These are phyloP conservation scores for Otus scops DNA, from an alignment of 2,797 vertebrate genomes.

Conservation along the genomic window DNA sequence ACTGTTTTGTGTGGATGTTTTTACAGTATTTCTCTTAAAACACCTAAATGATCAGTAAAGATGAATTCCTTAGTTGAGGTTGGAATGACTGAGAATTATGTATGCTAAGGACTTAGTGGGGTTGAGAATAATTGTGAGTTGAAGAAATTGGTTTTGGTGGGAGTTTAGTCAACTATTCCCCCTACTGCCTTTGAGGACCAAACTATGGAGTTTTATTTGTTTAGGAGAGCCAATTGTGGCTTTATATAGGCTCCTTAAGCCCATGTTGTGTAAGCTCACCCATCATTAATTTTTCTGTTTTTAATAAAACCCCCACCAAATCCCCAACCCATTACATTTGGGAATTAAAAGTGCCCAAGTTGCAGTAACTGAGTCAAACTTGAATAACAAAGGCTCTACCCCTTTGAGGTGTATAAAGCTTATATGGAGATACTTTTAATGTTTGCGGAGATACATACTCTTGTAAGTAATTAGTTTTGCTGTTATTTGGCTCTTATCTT, in stretches of 20 bases:
- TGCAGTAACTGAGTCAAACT: background rate
- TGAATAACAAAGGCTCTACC: background rate
- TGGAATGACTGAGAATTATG: background rate
- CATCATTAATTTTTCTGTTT: background rate
- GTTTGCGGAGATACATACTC: background rate
- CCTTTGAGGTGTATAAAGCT: background rate
- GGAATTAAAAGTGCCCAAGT: background rate
- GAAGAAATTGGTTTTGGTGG: background rate
- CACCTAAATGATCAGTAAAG: background rate
- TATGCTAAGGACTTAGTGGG: background rate
- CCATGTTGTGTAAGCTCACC: background rate
- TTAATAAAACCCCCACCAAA: background rate
- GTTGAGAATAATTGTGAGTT: background rate
- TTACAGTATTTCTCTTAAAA: background rate
- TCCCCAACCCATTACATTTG: background rate
- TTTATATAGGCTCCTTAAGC: background rate
- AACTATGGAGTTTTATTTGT: background rate
- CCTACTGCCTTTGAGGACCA: background rate
- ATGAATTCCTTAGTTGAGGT: background rate
- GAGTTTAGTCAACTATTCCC: background rate
- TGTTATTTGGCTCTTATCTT: background rate
- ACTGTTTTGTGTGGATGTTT: background rate
- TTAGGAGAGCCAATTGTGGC: background rate
- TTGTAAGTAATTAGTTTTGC: background rate
- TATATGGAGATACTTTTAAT: background rate